phyloP scores from a whole-genome alignment of 2,888 invertebrate genomes.

The Himalopsyche anomala region DNA sequence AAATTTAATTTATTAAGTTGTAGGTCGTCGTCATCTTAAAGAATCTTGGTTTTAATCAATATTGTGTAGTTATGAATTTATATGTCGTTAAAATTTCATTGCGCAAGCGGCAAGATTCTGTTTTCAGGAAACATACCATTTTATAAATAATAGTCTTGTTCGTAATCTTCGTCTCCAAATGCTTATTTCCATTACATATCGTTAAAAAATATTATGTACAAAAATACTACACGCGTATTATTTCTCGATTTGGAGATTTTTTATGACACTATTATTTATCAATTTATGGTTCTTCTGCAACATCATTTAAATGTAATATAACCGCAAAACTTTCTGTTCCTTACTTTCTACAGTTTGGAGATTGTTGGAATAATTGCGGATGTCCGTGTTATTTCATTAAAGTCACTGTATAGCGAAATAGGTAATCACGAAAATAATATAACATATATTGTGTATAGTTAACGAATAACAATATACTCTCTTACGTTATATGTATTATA shows the following conservation, averaged over 20 bases:
- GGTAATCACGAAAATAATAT: neutral
- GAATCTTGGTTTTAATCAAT: no score
- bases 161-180: no score
- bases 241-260: neutral
- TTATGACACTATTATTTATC: neutral
- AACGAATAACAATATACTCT: neutral
- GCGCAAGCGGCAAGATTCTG: no score
- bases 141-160: no score
- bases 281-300: neutral
- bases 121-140: no score
- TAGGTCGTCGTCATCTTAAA: no score
- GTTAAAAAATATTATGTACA: neutral
- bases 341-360: constrained; percentile 6
- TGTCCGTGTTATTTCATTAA: neutral
- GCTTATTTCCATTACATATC: no score
- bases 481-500: neutral
- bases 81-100: no score
- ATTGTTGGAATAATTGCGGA: neutral
- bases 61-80: no score
- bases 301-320: neutral
- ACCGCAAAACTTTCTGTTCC: neutral
- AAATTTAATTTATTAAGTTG: no score
- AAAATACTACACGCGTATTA: neutral
- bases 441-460: neutral
- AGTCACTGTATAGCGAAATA: neutral